A percentile compares a stretch with the other conserved stretches of the same genome.
Evolutionary conservation across 1,140 invertebrate species (phyloP).

Genomic region (Lordiphosa clarofinis): DNA sequence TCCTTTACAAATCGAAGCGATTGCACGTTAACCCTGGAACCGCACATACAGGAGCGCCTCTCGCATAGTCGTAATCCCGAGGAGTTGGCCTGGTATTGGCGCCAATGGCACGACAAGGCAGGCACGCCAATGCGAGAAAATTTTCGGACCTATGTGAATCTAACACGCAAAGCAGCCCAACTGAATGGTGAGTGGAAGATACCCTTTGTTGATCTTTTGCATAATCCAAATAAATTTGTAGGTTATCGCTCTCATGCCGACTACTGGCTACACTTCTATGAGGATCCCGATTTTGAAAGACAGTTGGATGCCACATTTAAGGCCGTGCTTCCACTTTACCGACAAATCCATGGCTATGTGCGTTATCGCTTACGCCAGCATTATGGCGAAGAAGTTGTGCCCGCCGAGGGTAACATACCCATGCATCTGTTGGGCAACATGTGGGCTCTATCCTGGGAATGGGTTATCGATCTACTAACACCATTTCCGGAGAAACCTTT

Average conservation of each 20-base stretch:
- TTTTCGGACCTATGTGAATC: conserved; percentile 86
- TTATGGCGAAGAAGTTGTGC: conserved; percentile 79
- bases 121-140: conserved; percentile 86
- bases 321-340: conserved; percentile 83
- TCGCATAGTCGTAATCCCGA: conserved; percentile 85
- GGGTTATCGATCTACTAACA: conserved; percentile 84
- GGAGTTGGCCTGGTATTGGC: conserved; percentile 88
- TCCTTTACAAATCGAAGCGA: conserved; percentile 84
- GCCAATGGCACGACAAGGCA: conserved; percentile 86
- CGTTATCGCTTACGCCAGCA: conserved; percentile 81
- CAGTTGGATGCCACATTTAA: conserved; percentile 80
- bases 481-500: conserved; percentile 84
- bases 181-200: conserved; percentile 85
- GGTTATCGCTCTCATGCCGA: conserved; percentile 73
- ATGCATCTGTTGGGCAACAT: conserved; percentile 82
- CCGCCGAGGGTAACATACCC: conserved; percentile 71
- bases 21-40: conserved; percentile 89
- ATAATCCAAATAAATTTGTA: conserved; percentile 14
- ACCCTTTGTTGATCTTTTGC: background rate
- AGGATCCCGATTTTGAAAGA: conserved; percentile 80
- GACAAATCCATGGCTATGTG: conserved; percentile 84
- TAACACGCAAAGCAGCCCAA: conserved; percentile 89
- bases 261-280: conserved; percentile 82
- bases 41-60: conserved; percentile 87
- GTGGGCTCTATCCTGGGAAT: conserved; percentile 90